Evolutionary conservation across 2,888 invertebrate species (phyloP), one percentile per base, ranked within the genome.

Genomic region (Stegana nigrithorax): DNA sequence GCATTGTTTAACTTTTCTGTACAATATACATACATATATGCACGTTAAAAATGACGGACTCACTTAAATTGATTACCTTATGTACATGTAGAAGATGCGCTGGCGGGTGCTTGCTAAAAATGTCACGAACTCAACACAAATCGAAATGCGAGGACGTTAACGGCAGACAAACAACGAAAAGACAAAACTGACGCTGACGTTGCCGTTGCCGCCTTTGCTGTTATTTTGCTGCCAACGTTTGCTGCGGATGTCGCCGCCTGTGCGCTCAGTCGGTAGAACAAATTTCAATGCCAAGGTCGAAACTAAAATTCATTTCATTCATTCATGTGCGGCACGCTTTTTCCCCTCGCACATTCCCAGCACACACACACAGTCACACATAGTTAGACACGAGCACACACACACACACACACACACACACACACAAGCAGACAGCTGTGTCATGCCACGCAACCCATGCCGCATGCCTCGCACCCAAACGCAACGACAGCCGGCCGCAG

Each of bases 271-370:
- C 5, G 36, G 36, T 36, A 12, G 17, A 51, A 51, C 51, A 17
- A 59, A 59, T 59, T 59, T 59, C 59, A 59, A 59, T 59, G 59
- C 59, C 59, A 59, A 59, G 59, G 59, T 59, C 59, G 25, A 32
- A 59, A 59, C 36, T 47, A 59, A 47, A 59, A 50, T 59, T n/a
- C n/a, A n/a, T n/a, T 50, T 51, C 27, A 27, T 23, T 14, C 51
- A 51, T 51, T 51, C 27, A 7, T 4, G 7, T 27, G 27, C 51
- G 51, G 27, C 27, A 51, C 51, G 51, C 27, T 51, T 51, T 51
- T 51, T 27, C 51, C 51, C 51, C 47, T 12, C 25, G 23, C 12
- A 23, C 47, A 36, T n/a, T n/a, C n/a, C n/a, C n/a, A n/a, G n/a
- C n/a, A n/a, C n/a, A n/a, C n/a, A n/a, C n/a, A n/a, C n/a, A n/a